Percentiles rank a stretch among this genome's conserved stretches.
Evolutionary conservation across 2,888 invertebrate species (phyloP).

Genomic region (Noctua janthe): DNA sequence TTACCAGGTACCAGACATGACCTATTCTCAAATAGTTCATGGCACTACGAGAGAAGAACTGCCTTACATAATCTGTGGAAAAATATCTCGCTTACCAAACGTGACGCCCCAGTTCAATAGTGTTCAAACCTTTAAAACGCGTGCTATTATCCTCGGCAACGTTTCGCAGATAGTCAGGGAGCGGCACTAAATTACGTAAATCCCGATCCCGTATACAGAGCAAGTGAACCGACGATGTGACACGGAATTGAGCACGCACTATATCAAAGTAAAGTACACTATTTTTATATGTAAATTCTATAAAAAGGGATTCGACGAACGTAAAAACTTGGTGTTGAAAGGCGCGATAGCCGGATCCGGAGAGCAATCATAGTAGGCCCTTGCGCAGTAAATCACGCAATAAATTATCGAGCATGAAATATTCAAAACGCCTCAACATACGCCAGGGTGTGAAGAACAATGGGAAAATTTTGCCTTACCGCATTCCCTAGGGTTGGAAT

Average conservation of each 20-base stretch:
- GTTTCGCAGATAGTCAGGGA: conserved; percentile 55
- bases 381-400: conserved; percentile 86
- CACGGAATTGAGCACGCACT: conserved; percentile 64
- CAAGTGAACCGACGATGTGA: conserved; percentile 62
- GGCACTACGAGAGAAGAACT: background rate
- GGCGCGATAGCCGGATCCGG: conserved; percentile 65
- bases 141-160: conserved; percentile 43
- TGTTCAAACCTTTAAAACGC: conserved; percentile 51
- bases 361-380: conserved; percentile 75
- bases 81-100: conserved; percentile 1
- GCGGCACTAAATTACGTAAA: conserved; percentile 56
- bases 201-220: conserved; percentile 49
- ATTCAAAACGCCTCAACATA: conserved; percentile 85
- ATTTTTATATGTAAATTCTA: conserved; percentile 75
- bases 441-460: conserved; percentile 80
- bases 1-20: background rate
- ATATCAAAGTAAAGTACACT: conserved; percentile 71
- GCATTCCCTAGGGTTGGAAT: conserved; percentile 69
- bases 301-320: conserved; percentile 73
- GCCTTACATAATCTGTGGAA: conserved; percentile 10
- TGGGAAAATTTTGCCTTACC: conserved; percentile 77
- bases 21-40: background rate
- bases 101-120: conserved; percentile 30
- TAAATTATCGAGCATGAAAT: conserved; percentile 88
- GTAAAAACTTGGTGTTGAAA: conserved; percentile 70